These are phyloP conservation scores for Trichacis sp. DNA, from an alignment of 2,888 invertebrate genomes.

Conservation along the genomic window DNA sequence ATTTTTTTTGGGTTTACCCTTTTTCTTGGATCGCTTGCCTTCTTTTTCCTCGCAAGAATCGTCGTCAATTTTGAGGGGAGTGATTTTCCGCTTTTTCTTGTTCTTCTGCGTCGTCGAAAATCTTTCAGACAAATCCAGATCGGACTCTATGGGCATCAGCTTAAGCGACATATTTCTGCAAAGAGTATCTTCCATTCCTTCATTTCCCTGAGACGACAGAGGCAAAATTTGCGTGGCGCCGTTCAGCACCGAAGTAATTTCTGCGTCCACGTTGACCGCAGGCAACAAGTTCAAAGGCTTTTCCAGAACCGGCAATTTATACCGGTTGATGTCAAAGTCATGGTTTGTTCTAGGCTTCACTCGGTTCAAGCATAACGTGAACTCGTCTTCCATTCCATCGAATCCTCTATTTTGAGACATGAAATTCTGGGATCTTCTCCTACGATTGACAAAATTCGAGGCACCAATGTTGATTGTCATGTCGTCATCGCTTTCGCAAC, in stretches of 20 bases:
- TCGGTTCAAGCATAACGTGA: conserved; percentile 52
- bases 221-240: not conserved
- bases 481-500: conserved; percentile 33
- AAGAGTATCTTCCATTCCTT: conserved; percentile 1
- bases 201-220: not conserved
- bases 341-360: conserved; percentile 17
- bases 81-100: too few relatives aligned
- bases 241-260: conserved; percentile 49
- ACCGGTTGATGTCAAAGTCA: conserved; percentile 54
- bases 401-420: not conserved
- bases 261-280: conserved; percentile 44
- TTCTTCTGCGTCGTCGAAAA: not conserved
- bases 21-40: conserved; percentile 5
- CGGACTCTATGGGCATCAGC: conserved; percentile 11
- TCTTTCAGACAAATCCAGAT: conserved; percentile 3
- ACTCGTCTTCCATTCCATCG: conserved; percentile 54
- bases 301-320: conserved; percentile 52
- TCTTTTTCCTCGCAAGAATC: not conserved
- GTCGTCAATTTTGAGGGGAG: too few relatives aligned
- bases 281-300: conserved; percentile 35
- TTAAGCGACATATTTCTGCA: conserved; percentile 16
- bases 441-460: conserved; percentile 28
- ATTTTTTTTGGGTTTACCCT: conserved; percentile 37
- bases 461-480: conserved; percentile 17
- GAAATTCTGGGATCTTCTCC: not conserved